Evolutionary conservation across 2,888 invertebrate species (phyloP), one percentile per base, ranked within the genome.

Genomic region (Coleophora deauratella): DNA sequence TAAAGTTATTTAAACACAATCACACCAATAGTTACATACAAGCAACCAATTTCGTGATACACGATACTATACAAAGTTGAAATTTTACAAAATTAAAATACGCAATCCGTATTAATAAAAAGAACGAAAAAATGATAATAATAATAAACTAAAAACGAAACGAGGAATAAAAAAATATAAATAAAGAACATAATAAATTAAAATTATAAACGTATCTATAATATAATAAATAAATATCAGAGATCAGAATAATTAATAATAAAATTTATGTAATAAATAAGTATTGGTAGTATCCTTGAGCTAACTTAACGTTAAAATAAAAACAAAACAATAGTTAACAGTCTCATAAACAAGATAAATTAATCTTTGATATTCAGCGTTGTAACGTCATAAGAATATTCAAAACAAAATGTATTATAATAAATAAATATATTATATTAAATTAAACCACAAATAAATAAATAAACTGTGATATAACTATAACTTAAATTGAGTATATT

Each of bases 21-120:
- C 54, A 59, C 47, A 54, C 55, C 56, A 49, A 62, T 56, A 62
- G 52, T 54, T 58, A 57, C 53, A 43, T 40, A 40, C 52, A 53
- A 40, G 38, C 49, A 21, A 21, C 21, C 21, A 6, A 48, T 44
- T 42, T 66, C 65, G 64, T 66, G 59, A 70, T 65, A 66, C 64
- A 64, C 64, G 63, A 65, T 63, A 66, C 61, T 50, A 48, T 46
- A 51, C 11, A 57, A 52, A 53, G 46, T 42, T 50, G 49, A 21
- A 21, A 21, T 21, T 3, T 21, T 21, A 21, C 6, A 21, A 21
- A 4, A 21, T 6, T 4, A 21, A 21, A 21, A 21, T 21, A 21
- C 21, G 21, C 6, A 21, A 21, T 21, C 3, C 21, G 21, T 21
- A n/a, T n/a, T n/a, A 6, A 21, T 21, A 21, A 4, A 21, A 4